Conservation (phyloP, 2,113 vertebrate species). For the Scopus umbretta region DNA sequence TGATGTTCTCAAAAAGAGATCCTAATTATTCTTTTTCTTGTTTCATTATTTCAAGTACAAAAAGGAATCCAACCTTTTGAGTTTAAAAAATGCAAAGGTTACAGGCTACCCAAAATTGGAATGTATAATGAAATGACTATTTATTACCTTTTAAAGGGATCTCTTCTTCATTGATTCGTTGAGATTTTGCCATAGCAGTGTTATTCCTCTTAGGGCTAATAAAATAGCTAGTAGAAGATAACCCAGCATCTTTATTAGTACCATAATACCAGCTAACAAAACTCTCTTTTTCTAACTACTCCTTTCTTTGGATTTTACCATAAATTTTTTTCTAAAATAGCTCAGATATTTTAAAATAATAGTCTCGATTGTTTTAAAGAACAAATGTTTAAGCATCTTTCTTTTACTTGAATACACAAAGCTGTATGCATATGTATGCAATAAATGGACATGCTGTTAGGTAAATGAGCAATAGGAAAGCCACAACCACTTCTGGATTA, state of each 20-base stretch:
- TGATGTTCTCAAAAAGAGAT: not conserved
- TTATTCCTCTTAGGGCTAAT: not conserved
- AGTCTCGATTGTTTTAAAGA: not conserved
- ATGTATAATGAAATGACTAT: constrained; percentile 5
- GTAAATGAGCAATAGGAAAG: constrained; percentile 30
- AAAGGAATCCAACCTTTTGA: not conserved
- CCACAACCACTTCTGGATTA: constrained; percentile 24
- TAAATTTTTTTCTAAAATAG: not conserved
- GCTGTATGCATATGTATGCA: not conserved
- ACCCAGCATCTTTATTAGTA: not conserved
- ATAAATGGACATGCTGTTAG: not conserved
- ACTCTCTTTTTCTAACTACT: not conserved
- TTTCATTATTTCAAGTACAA: not conserved
- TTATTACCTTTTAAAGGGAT: not conserved
- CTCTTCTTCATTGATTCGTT: not conserved
- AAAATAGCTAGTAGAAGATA: not conserved
- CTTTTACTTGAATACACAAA: not conserved
- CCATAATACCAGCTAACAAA: not conserved
- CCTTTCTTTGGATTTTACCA: not conserved
- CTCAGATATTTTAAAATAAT: not conserved
- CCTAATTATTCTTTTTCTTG: not conserved
- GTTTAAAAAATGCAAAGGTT: not conserved
- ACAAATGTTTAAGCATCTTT: not conserved
- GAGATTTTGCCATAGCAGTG: not conserved
- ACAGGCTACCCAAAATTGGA: not conserved